These are phyloP conservation scores for Zootermopsis nevadensis DNA, from an alignment of 2,888 invertebrate genomes.

Conservation along the genomic window DNA sequence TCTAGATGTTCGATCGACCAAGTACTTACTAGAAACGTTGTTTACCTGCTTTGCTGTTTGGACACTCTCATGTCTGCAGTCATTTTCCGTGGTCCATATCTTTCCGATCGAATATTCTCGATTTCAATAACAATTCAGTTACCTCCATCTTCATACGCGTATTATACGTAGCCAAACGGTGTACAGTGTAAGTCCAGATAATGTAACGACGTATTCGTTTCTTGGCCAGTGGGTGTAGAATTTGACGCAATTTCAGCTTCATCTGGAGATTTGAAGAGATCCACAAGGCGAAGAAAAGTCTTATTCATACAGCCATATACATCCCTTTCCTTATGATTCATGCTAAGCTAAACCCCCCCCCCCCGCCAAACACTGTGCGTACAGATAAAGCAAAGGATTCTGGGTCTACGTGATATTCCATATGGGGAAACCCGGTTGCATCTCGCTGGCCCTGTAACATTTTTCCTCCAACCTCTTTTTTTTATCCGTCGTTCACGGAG, in stretches of 20 bases:
- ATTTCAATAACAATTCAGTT: no score
- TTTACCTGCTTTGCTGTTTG: no score
- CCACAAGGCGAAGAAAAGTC: neutral
- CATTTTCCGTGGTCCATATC: no score
- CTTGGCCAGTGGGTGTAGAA: neutral
- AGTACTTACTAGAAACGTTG: no score
- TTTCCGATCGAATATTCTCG: no score
- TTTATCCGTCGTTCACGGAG: neutral
- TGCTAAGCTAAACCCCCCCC: neutral
- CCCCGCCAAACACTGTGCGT: neutral
- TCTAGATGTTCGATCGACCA: no score
- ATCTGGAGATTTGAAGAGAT: no score
- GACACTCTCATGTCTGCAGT: no score
- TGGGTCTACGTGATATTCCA: neutral
- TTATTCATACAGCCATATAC: constrained; percentile 11
- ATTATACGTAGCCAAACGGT: no score
- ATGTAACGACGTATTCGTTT: neutral
- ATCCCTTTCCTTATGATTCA: neutral
- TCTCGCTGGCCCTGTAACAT: neutral
- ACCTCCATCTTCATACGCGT: no score
- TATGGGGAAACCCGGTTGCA: neutral
- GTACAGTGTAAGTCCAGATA: neutral
- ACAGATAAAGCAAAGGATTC: neutral
- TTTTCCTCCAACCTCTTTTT: neutral
- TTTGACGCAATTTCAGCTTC: neutral